These are phyloP conservation scores for Mustelus asterias DNA, from an alignment of 2,113 vertebrate species.

Conservation along the genomic window DNA sequence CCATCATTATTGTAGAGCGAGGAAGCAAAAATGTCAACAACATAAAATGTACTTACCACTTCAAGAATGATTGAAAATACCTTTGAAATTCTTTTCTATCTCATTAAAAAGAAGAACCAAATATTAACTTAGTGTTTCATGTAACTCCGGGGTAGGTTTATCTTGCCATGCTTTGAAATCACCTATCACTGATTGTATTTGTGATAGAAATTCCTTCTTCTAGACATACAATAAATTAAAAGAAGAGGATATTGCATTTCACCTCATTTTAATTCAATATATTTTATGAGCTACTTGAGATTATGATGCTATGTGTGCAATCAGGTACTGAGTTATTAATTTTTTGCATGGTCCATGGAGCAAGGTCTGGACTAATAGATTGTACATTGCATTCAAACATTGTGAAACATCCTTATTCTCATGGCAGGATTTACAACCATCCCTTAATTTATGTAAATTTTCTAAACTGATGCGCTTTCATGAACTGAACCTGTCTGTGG, in stretches of 20 bases:
- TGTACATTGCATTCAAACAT: not conserved
- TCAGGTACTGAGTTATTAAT: conserved; percentile 36
- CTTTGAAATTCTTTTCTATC: not conserved
- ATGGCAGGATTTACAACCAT: conserved; percentile 28
- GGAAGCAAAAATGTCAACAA: not conserved
- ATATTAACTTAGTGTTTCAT: not conserved
- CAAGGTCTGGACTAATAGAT: not conserved
- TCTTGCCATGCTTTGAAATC: not conserved
- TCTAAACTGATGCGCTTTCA: not conserved
- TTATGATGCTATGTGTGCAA: not conserved
- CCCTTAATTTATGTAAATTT: conserved; percentile 13
- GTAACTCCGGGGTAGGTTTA: not conserved
- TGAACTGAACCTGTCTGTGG: not conserved
- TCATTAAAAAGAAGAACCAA: not conserved
- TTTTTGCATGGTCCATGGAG: conserved; percentile 26
- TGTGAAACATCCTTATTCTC: conserved; percentile 19
- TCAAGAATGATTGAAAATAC: not conserved
- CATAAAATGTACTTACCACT: not conserved
- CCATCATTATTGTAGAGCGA: not conserved
- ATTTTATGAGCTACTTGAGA: conserved; percentile 9
- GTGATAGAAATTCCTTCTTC: conserved; percentile 5
- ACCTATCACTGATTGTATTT: not conserved
- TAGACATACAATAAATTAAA: conserved; percentile 19
- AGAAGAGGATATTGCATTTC: conserved; percentile 11
- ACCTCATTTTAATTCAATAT: conserved; percentile 19